A percentile compares a stretch with the other conserved stretches of the same genome.
These are phyloP conservation scores for Andrena trimmerana DNA, from an alignment of 2,888 invertebrate species.

Conservation along the genomic window DNA sequence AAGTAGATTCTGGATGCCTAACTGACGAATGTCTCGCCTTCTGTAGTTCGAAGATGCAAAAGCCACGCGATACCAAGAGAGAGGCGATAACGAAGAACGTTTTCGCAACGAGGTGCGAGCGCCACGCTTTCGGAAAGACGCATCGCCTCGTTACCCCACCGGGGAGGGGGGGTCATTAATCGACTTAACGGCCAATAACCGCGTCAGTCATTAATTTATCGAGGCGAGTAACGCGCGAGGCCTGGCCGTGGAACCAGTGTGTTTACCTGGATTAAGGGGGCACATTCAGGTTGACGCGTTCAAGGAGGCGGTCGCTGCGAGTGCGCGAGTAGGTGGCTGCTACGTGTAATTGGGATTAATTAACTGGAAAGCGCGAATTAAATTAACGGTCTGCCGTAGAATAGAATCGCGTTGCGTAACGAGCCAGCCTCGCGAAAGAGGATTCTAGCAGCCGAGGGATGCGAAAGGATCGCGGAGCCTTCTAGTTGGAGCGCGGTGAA, in stretches of 20 bases:
- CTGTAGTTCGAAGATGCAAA: not conserved
- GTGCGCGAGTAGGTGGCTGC: constrained; percentile 31
- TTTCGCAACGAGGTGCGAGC: constrained; percentile 28
- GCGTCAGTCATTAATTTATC: constrained; percentile 58
- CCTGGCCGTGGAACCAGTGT: constrained; percentile 32
- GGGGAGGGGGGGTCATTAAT: constrained; percentile 47
- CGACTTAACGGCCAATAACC: constrained; percentile 54
- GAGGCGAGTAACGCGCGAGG: constrained; percentile 21
- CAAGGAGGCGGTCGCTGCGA: not conserved
- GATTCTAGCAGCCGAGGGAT: constrained; percentile 48
- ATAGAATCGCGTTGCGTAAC: constrained; percentile 67
- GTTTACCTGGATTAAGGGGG: constrained; percentile 61
- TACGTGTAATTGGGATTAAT: constrained; percentile 74
- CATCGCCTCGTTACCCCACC: constrained; percentile 45
- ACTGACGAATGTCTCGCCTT: not conserved
- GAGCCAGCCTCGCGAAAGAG: constrained; percentile 44
- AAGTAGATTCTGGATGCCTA: not conserved
- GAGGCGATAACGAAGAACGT: constrained; percentile 8
- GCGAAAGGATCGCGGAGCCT: constrained; percentile 44
- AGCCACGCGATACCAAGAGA: not conserved
- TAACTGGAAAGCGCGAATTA: constrained; percentile 75
- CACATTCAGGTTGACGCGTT: constrained; percentile 25
- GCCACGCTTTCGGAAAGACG: constrained; percentile 33
- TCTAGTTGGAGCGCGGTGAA: constrained; percentile 46
- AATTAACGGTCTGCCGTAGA: constrained; percentile 70